Conservation (phyloP, 2,888 invertebrate species). For the Pollenia angustigena region DNA sequence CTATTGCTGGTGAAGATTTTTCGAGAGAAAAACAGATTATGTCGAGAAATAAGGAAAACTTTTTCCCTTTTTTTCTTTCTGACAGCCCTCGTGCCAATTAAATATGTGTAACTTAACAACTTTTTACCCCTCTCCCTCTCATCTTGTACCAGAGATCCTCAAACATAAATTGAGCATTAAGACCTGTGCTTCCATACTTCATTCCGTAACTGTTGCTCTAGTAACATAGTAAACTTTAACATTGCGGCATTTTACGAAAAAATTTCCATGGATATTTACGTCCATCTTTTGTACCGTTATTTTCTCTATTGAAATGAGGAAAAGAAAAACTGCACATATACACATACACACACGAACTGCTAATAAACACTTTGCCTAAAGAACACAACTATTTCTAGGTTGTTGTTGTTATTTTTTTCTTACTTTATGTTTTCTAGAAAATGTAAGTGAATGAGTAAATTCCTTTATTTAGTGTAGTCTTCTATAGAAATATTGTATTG, state of each 20-base stretch:
- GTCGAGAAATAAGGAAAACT: too few species aligned
- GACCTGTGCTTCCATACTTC: not conserved
- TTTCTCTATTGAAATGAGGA: not conserved
- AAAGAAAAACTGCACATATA: too few species aligned
- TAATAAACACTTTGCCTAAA: too few species aligned
- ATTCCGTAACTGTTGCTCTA: slow-evolving; percentile 6
- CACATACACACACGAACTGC: too few species aligned
- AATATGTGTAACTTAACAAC: too few species aligned
- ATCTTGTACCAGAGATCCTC: not conserved
- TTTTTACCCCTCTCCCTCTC: not conserved
- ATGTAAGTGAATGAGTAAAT: not conserved
- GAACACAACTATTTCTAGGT: too few species aligned
- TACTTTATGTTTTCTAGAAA: too few species aligned
- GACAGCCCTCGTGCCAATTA: too few species aligned
- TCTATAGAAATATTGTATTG: not conserved
- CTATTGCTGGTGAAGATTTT: too few species aligned
- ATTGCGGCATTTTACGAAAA: slow-evolving; percentile 1
- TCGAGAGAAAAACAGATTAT: too few species aligned
- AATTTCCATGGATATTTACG: slow-evolving; percentile 1
- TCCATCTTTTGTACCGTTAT: not conserved
- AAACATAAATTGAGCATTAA: slow-evolving; percentile 20
- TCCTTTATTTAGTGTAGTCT: not conserved
- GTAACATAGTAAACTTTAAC: slow-evolving; percentile 34
- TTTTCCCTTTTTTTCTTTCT: too few species aligned
- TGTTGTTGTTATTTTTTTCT: too few species aligned